A percentile compares a stretch with the other conserved stretches of the same genome.
These are phyloP conservation scores for Notodonta ziczac DNA, from an alignment of 2,888 invertebrate species.

Conservation along the genomic window DNA sequence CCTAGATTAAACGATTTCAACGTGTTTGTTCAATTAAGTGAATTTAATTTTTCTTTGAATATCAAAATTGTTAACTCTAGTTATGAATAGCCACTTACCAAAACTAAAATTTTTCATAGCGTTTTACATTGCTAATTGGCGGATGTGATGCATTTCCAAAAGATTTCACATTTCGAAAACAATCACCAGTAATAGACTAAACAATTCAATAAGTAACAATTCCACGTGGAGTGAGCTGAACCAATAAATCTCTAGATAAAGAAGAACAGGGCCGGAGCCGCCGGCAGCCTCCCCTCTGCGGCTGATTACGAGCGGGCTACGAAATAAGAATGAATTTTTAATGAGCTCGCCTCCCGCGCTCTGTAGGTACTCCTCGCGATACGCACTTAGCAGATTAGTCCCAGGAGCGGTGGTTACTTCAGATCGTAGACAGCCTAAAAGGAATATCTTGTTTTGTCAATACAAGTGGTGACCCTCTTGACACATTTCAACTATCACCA, in stretches of 20 bases:
- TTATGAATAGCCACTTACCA: no score
- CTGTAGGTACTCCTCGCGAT: conserved; percentile 48
- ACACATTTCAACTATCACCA: no score
- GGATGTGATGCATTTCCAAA: no score
- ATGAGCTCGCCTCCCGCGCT: conserved; percentile 63
- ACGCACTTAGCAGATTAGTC: conserved; percentile 84
- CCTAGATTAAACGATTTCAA: no score
- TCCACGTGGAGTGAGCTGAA: conserved; percentile 9
- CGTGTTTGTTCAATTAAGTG: no score
- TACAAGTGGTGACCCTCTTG: conserved; percentile 10
- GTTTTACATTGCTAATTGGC: no score
- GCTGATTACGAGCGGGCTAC: conserved; percentile 75
- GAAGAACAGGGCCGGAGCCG: conserved; percentile 61
- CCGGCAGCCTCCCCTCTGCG: conserved; percentile 56
- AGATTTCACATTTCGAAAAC: no score
- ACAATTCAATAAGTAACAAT: not conserved
- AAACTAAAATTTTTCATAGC: no score
- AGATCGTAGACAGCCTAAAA: conserved; percentile 45
- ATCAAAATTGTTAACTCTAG: no score
- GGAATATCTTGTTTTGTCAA: conserved; percentile 36
- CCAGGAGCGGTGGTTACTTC: conserved; percentile 68
- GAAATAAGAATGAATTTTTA: conserved; percentile 85
- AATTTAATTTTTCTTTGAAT: no score
- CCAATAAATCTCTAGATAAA: conserved; percentile 69
- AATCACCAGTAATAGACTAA: not conserved